Conservation (phyloP, 2,888 invertebrate genomes). For the Caenorhabditis doughertyi region DNA sequence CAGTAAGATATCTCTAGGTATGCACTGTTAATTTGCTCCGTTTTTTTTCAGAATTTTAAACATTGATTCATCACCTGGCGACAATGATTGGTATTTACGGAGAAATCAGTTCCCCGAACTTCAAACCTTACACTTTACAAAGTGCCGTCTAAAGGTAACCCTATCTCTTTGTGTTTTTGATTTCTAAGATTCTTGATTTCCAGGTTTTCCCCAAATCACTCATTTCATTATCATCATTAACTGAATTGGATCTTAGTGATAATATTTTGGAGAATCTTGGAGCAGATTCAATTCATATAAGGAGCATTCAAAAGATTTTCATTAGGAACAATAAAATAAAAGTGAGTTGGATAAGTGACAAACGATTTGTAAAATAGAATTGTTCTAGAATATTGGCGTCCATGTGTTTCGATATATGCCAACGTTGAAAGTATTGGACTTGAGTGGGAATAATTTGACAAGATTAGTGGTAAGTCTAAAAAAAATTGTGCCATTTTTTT, state of each 20-base stretch:
- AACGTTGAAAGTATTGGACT: constrained; percentile 48
- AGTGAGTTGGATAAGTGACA: background rate
- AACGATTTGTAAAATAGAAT: background rate
- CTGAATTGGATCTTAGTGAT: constrained; percentile 58
- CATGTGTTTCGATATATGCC: constrained; percentile 69
- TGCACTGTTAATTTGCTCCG: too few species aligned
- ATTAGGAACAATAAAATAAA: constrained; percentile 44
- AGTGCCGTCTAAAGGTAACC: constrained; percentile 28
- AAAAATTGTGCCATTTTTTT: too few species aligned
- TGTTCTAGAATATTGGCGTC: constrained; percentile 61
- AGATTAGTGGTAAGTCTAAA: constrained; percentile 60
- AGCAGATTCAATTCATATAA: constrained; percentile 62
- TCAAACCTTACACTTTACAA: constrained; percentile 36
- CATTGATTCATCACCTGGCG: background rate
- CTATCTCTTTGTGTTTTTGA: constrained; percentile 26
- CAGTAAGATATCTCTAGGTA: too few species aligned
- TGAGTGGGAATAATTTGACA: constrained; percentile 58
- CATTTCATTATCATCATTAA: constrained; percentile 54
- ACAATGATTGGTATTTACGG: constrained; percentile 11
- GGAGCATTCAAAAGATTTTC: constrained; percentile 42
- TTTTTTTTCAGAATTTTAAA: constrained; percentile 1
- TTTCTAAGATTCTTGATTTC: background rate
- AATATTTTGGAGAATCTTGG: constrained; percentile 58
- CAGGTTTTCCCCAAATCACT: constrained; percentile 47
- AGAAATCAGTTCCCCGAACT: constrained; percentile 39